phyloP scores from a whole-genome alignment of 2,888 invertebrate genomes.

The Parnassius apollo region DNA sequence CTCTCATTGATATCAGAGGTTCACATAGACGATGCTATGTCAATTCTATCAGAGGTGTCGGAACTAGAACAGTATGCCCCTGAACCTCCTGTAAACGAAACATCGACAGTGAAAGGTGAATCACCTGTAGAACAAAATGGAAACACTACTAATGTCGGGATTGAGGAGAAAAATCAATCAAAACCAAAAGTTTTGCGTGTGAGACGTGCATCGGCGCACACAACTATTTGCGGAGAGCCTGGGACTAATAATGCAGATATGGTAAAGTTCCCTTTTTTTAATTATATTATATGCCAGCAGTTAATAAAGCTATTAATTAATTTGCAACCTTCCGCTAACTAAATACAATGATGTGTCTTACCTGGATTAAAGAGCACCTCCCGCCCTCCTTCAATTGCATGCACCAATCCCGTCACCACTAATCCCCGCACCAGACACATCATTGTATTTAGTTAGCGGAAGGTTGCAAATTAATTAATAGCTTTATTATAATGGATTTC shows the following conservation, averaged over 20 bases:
- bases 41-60: constrained; percentile 27
- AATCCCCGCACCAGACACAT: too few relatives aligned
- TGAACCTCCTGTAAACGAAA: constrained; percentile 10
- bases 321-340: too few relatives aligned
- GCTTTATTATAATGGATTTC: too few relatives aligned
- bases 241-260: constrained; percentile 36
- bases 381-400: too few relatives aligned
- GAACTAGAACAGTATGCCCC: constrained; percentile 12
- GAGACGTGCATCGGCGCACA: constrained; percentile 59
- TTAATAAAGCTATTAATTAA: too few relatives aligned
- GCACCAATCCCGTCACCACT: too few relatives aligned
- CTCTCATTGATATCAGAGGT: constrained; percentile 37
- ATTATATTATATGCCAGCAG: too few relatives aligned
- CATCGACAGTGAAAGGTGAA: constrained; percentile 21
- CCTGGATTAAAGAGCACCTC: too few relatives aligned
- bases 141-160: constrained; percentile 8
- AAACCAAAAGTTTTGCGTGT: constrained; percentile 40
- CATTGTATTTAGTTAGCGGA: too few relatives aligned
- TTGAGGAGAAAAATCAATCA: constrained; percentile 14
- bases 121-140: constrained; percentile 25
- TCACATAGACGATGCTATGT: constrained; percentile 28
- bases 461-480: too few relatives aligned
- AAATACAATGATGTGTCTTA: too few relatives aligned
- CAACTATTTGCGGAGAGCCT: constrained; percentile 47
- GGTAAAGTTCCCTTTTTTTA: constrained; percentile 38